These are phyloP conservation scores for Helobdella robusta DNA, from an alignment of 2,888 invertebrate genomes.

Conservation along the genomic window DNA sequence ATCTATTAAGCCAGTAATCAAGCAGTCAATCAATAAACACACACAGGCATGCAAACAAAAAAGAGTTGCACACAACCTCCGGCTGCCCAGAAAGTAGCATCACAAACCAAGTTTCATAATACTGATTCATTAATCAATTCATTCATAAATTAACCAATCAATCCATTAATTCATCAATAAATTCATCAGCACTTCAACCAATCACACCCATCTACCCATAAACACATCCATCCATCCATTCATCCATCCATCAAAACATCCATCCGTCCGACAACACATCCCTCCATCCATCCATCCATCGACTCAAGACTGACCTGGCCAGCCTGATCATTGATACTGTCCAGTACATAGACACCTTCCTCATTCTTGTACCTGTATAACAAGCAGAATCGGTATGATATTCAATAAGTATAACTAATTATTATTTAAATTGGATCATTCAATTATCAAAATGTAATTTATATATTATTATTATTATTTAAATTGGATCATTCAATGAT, in stretches of 20 bases:
- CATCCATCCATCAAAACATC: no score
- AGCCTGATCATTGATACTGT: slow-evolving; percentile 87
- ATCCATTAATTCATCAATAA: background rate
- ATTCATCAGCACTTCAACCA: background rate
- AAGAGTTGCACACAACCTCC: no score
- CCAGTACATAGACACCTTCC: slow-evolving; percentile 70
- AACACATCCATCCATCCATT: background rate
- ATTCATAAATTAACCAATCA: slow-evolving; percentile 3
- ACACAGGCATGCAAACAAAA: no score
- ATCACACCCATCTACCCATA: background rate
- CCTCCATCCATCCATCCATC: background rate
- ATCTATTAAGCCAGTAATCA: background rate
- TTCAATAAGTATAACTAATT: no score
- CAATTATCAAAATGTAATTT: no score
- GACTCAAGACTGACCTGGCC: slow-evolving; percentile 55
- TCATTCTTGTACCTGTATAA: slow-evolving; percentile 73
- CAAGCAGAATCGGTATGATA: no score
- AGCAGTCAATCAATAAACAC: background rate
- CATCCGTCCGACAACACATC: background rate
- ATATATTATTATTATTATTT: no score
- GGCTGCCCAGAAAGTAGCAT: no score
- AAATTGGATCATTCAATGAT: no score
- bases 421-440: no score
- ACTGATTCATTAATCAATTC: no score
- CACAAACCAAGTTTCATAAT: no score